These are phyloP conservation scores for Julus scanicus DNA, from an alignment of 2,888 invertebrate species.

Conservation along the genomic window DNA sequence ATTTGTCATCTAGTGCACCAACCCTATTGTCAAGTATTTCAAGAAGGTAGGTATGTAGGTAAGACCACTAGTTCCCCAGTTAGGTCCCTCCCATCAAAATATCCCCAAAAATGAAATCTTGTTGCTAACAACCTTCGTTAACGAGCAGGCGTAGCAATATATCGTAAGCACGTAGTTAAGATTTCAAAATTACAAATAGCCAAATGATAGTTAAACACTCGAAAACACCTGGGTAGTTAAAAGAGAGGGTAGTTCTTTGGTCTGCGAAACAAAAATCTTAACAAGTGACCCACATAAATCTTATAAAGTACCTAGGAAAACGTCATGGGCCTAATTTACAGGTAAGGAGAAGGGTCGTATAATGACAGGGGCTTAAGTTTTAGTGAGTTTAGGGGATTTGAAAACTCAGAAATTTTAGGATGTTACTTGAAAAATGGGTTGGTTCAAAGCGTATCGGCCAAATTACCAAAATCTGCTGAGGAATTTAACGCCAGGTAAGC, in stretches of 20 bases:
- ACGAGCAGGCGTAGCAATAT: slow-evolving; percentile 3
- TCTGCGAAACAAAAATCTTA: slow-evolving; percentile 29
- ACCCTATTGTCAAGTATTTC: background rate
- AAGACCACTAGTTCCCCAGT: background rate
- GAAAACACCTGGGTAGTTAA: slow-evolving; percentile 45
- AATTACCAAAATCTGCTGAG: background rate
- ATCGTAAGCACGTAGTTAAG: slow-evolving; percentile 43
- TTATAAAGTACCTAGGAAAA: slow-evolving; percentile 30
- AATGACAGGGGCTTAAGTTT: slow-evolving; percentile 42
- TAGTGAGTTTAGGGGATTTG: slow-evolving; percentile 14
- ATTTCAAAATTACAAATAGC: slow-evolving; percentile 45
- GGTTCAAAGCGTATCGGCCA: background rate
- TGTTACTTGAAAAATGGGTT: background rate
- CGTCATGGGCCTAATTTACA: slow-evolving; percentile 41
- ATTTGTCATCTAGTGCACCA: background rate
- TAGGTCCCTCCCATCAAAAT: slow-evolving; percentile 5
- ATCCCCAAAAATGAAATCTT: slow-evolving; percentile 36
- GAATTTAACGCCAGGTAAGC: background rate
- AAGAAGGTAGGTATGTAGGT: background rate
- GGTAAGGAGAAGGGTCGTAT: background rate
- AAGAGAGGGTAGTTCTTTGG: slow-evolving; percentile 29
- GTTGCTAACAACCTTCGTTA: slow-evolving; percentile 1
- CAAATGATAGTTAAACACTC: slow-evolving; percentile 44
- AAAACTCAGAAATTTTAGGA: background rate
- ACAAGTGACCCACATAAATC: slow-evolving; percentile 42